Evolutionary conservation across 2,888 invertebrate species (phyloP).

Genomic region (Deilephila porcellus): DNA sequence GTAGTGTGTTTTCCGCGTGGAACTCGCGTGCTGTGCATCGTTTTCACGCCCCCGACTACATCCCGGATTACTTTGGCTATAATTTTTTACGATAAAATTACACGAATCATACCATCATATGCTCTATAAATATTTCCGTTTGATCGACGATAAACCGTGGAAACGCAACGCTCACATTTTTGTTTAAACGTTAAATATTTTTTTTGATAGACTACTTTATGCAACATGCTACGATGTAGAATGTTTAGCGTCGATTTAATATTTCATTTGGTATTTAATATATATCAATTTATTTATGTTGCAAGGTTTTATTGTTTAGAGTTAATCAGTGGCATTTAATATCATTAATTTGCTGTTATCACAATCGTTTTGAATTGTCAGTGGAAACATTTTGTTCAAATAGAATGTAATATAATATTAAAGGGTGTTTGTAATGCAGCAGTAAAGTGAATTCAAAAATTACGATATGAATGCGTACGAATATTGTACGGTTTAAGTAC

Average conservation of each 20-base stretch:
- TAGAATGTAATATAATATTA: background rate
- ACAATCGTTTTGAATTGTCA: background rate
- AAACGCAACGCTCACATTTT: constrained; percentile 22
- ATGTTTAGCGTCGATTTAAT: constrained; percentile 4
- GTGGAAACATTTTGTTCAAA: background rate
- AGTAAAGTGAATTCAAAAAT: no score
- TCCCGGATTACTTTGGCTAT: constrained; percentile 53
- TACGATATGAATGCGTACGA: no score
- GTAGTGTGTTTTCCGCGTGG: constrained; percentile 30
- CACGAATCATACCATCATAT: constrained; percentile 61
- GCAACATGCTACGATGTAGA: background rate
- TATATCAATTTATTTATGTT: background rate
- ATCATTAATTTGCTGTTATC: background rate
- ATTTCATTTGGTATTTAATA: background rate
- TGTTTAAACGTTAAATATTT: constrained; percentile 6
- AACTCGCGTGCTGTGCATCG: constrained; percentile 54
- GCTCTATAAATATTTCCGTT: constrained; percentile 47
- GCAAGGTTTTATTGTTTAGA: background rate
- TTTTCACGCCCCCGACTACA: constrained; percentile 67
- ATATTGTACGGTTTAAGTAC: no score
- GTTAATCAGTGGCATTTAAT: background rate
- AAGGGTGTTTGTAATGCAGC: background rate
- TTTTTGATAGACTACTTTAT: constrained; percentile 7
- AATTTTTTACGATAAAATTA: constrained; percentile 68
- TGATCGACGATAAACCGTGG: constrained; percentile 35